phyloP scores from a whole-genome alignment of 2,797 vertebrate genomes.

The Caiman crocodilus region DNA sequence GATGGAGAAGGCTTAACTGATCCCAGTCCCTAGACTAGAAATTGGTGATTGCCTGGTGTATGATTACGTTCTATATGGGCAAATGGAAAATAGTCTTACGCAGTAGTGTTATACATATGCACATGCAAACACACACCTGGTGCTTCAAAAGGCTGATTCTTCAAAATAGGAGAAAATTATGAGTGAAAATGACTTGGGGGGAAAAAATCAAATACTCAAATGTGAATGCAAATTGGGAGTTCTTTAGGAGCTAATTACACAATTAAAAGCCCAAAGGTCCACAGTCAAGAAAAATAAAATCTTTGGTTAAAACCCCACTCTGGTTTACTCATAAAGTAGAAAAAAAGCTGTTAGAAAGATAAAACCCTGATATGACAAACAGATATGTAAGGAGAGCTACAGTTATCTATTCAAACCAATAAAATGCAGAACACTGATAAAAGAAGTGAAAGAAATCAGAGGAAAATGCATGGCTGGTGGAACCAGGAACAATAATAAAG shows the following conservation, averaged over 20 bases:
- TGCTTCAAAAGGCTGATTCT: conserved; percentile 7
- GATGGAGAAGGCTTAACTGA: conserved; percentile 51
- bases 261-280: neutral
- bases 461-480: neutral
- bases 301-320: neutral
- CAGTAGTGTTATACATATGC: too few relatives aligned
- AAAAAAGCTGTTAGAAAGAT: neutral
- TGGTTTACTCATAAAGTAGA: conserved; percentile 6
- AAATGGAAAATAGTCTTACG: too few relatives aligned
- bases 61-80: too few relatives aligned
- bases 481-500: neutral
- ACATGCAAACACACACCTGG: neutral
- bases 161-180: neutral
- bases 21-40: conserved; percentile 38
- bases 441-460: neutral
- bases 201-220: neutral
- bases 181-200: neutral
- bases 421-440: neutral
- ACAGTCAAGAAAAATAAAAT: neutral
- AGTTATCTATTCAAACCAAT: neutral
- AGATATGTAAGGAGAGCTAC: neutral
- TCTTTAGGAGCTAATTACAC: neutral
- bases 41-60: neutral
- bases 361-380: neutral
- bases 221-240: neutral